Evolutionary conservation across 2,113 vertebrate species (phyloP).

Genomic region (Erythrolamprus reginae): DNA sequence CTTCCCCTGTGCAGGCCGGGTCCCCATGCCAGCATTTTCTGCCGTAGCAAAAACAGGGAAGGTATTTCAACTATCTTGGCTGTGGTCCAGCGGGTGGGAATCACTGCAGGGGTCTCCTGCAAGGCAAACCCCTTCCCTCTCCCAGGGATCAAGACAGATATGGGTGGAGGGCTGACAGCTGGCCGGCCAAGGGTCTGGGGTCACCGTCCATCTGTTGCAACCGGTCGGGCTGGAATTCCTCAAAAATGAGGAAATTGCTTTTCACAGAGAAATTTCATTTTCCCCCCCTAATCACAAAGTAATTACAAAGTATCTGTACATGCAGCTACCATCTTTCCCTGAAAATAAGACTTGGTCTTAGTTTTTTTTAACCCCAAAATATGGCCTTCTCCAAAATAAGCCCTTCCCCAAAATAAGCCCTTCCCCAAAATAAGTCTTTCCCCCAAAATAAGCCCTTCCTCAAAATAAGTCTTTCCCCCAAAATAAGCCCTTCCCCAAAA

Average conservation of each 20-base stretch:
- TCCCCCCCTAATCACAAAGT: not conserved
- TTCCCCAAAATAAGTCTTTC: no score
- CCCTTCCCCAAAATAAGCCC: no score
- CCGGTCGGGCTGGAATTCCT: not conserved
- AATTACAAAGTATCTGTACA: no score
- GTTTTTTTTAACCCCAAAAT: no score
- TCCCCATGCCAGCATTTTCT: not conserved
- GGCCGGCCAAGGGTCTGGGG: not conserved
- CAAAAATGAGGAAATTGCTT: not conserved
- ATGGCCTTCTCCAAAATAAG: no score
- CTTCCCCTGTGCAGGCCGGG: not conserved
- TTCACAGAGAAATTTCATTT: not conserved
- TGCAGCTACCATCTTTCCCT: no score
- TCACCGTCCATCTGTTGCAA: not conserved
- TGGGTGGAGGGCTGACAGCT: not conserved
- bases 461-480: no score
- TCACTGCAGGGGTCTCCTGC: not conserved
- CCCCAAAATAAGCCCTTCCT: no score
- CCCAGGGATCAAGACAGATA: not conserved
- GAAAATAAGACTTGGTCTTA: no score
- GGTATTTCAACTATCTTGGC: not conserved
- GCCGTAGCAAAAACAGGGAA: not conserved
- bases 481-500: no score
- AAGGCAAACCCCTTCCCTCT: not conserved
- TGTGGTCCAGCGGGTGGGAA: not conserved